These are phyloP conservation scores for Sarcophaga variegata DNA, from an alignment of 2,888 invertebrate genomes.

Conservation along the genomic window DNA sequence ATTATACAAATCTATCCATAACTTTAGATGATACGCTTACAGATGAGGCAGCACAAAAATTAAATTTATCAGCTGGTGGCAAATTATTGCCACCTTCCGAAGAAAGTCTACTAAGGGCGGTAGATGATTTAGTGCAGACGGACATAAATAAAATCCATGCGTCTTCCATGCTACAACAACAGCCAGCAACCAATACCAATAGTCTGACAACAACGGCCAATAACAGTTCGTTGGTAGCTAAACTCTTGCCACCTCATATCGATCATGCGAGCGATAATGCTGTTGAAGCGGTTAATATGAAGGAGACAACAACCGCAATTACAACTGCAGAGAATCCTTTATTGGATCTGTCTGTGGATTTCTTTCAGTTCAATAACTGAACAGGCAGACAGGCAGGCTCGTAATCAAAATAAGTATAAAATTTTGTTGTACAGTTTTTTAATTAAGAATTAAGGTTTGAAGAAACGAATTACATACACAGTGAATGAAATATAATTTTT, in stretches of 20 bases:
- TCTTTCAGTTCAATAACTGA: constrained; percentile 79
- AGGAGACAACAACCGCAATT: constrained; percentile 74
- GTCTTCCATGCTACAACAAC: constrained; percentile 50
- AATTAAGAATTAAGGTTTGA: too few species aligned
- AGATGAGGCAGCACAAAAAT: constrained; percentile 80
- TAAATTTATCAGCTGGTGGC: constrained; percentile 80
- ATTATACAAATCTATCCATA: constrained; percentile 80
- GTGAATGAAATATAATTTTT: too few species aligned
- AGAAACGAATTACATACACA: too few species aligned
- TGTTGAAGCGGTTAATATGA: constrained; percentile 80
- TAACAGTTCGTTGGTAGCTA: constrained; percentile 48
- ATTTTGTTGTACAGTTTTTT: constrained; percentile 46
- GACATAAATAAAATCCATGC: constrained; percentile 73
- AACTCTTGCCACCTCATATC: constrained; percentile 75
- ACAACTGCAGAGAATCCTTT: constrained; percentile 72
- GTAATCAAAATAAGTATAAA: not conserved
- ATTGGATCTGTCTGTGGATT: constrained; percentile 80
- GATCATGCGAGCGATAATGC: constrained; percentile 81
- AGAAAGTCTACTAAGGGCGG: constrained; percentile 80
- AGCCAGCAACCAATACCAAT: constrained; percentile 59
- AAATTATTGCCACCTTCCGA: constrained; percentile 80
- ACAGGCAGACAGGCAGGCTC: not conserved
- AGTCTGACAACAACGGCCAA: constrained; percentile 56
- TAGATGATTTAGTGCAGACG: constrained; percentile 78
- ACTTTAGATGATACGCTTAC: constrained; percentile 80